These are phyloP conservation scores for Bilobella aurantiaca DNA, from an alignment of 1,140 invertebrate species.

Conservation along the genomic window DNA sequence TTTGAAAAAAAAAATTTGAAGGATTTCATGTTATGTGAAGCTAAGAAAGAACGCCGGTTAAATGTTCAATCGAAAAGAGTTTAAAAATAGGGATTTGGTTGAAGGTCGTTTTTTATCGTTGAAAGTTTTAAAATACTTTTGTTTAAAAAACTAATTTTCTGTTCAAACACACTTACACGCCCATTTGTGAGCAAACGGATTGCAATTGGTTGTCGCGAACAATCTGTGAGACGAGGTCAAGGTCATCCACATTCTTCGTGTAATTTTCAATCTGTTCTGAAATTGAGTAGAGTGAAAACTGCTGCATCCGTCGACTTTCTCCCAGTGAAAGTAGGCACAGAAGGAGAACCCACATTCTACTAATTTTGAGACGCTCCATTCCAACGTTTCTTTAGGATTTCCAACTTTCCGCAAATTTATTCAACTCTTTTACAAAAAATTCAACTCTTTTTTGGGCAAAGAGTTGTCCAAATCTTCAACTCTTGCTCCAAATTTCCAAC, in stretches of 20 bases:
- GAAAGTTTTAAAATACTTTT: not conserved
- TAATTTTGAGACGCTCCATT: too few relatives aligned
- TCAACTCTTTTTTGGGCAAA: too few relatives aligned
- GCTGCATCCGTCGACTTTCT: not conserved
- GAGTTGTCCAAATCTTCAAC: too few relatives aligned
- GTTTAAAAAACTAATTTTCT: slow-evolving; percentile 1
- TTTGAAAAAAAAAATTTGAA: not conserved
- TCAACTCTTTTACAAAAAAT: too few relatives aligned
- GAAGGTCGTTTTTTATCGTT: too few relatives aligned
- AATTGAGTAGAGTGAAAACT: not conserved
- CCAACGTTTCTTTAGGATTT: too few relatives aligned
- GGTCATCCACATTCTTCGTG: not conserved
- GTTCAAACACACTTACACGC: slow-evolving; percentile 6
- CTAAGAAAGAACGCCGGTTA: not conserved
- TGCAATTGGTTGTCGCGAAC: not conserved
- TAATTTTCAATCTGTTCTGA: slow-evolving; percentile 9
- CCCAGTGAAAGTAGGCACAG: too few relatives aligned
- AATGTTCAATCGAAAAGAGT: not conserved
- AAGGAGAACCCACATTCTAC: too few relatives aligned
- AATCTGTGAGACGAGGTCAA: not conserved
- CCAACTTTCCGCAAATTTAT: too few relatives aligned
- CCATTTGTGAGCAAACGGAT: slow-evolving; percentile 9
- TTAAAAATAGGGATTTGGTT: too few relatives aligned
- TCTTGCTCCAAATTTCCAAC: too few relatives aligned
- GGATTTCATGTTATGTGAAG: not conserved